These are phyloP conservation scores for Julus scanicus DNA, from an alignment of 2,888 invertebrate genomes.

Conservation along the genomic window DNA sequence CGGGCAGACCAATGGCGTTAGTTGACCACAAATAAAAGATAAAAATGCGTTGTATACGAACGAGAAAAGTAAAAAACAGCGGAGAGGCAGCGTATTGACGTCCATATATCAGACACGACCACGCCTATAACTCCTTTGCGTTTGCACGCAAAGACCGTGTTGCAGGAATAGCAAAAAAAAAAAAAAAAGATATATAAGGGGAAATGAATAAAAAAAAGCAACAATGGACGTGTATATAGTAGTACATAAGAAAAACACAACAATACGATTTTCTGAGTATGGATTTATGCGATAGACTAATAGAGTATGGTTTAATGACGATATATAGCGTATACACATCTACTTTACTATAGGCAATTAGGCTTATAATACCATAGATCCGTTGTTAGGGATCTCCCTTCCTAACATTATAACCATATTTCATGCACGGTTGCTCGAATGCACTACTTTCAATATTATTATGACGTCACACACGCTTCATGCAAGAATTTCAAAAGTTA, in stretches of 20 bases:
- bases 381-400: constrained; percentile 29
- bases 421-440: constrained; percentile 27
- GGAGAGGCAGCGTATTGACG: constrained; percentile 42
- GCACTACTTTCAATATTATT: not conserved
- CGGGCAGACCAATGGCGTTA: not conserved
- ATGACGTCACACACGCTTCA: constrained; percentile 17
- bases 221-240: not conserved
- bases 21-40: constrained; percentile 1
- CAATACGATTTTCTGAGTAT: constrained; percentile 15
- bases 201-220: constrained; percentile 48
- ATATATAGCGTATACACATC: constrained; percentile 16
- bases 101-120: constrained; percentile 46
- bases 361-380: constrained; percentile 7
- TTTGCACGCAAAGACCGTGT: constrained; percentile 38
- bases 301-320: constrained; percentile 44
- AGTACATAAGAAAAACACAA: not conserved
- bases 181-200: not conserved
- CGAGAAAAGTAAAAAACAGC: not conserved
- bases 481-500: not conserved
- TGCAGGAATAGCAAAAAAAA: not conserved
- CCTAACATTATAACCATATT: constrained; percentile 37
- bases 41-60: not conserved
- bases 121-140: constrained; percentile 47
- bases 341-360: constrained; percentile 29
- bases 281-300: constrained; percentile 48